Conservation (phyloP, 2,113 vertebrate species). For the Emydocephalus ijimae region DNA sequence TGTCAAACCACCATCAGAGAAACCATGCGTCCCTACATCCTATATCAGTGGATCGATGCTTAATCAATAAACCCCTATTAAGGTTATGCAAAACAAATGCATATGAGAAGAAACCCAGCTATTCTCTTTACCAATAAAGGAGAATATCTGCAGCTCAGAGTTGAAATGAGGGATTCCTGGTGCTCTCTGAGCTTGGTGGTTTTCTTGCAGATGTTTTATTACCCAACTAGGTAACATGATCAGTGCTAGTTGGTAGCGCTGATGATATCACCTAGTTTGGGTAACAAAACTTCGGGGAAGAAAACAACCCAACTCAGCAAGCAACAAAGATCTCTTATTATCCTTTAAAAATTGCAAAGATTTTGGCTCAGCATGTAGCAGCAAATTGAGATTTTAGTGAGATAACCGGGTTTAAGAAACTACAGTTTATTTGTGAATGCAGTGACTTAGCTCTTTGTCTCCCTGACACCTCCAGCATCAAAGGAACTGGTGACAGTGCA, state of each 20-base stretch:
- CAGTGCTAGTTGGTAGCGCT: not conserved
- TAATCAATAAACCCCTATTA: not conserved
- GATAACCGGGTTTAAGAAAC: not conserved
- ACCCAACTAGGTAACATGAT: not conserved
- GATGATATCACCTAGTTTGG: too few species aligned
- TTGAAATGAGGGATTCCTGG: not conserved
- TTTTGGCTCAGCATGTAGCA: not conserved
- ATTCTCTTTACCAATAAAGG: not conserved
- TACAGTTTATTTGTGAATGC: not conserved
- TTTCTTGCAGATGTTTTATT: not conserved
- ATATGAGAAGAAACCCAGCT: not conserved
- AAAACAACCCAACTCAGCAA: too few species aligned
- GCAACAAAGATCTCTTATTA: not conserved
- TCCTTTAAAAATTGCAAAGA: not conserved
- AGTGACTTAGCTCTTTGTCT: not conserved
- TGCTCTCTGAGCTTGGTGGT: not conserved
- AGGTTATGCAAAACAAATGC: not conserved
- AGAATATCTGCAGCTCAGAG: not conserved
- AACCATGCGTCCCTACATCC: not conserved
- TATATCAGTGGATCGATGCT: not conserved
- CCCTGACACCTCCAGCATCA: not conserved
- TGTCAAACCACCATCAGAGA: not conserved
- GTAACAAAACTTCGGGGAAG: too few species aligned
- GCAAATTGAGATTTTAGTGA: not conserved
- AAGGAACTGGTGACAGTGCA: not conserved